phyloP scores from a whole-genome alignment of 2,797 vertebrate species.

The Gymnodraco acuticeps region DNA sequence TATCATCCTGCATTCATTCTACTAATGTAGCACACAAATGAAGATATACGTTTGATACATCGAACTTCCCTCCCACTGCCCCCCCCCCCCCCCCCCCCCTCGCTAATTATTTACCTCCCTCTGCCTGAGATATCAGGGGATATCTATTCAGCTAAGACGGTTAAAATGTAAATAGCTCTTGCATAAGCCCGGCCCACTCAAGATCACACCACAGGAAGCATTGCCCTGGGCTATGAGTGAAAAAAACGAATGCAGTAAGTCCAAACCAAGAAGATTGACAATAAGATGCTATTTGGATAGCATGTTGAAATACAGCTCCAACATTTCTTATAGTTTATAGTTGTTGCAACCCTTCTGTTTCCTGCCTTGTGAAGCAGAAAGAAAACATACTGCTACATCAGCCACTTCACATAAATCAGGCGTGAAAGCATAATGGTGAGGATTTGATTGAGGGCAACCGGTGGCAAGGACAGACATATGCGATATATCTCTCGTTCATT shows the following conservation, averaged over 20 bases:
- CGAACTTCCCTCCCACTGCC: constrained; percentile 25
- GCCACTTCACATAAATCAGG: constrained; percentile 72
- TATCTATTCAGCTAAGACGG: constrained; percentile 61
- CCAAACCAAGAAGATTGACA: constrained; percentile 45
- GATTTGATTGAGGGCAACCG: constrained; percentile 75
- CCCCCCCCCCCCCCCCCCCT: constrained; percentile 21
- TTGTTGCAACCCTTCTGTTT: constrained; percentile 44
- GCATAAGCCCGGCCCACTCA: constrained; percentile 57
- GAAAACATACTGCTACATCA: constrained; percentile 58
- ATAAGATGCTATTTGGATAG: constrained; percentile 34
- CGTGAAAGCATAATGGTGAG: constrained; percentile 70
- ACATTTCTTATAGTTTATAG: constrained; percentile 22
- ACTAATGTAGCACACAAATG: constrained; percentile 64
- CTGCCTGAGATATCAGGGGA: constrained; percentile 50
- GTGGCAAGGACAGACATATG: constrained; percentile 69
- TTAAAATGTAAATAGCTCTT: constrained; percentile 67
- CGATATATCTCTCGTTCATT: constrained; percentile 74
- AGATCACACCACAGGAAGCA: constrained; percentile 43
- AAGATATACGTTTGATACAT: constrained; percentile 51
- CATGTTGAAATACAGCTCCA: constrained; percentile 27
- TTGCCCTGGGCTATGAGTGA: constrained; percentile 15
- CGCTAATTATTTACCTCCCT: constrained; percentile 26
- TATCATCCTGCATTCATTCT: constrained; percentile 60
- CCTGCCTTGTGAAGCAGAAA: constrained; percentile 46
- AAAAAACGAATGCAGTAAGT: constrained; percentile 33